phyloP scores from a whole-genome alignment of 2,113 vertebrate genomes.

The Etheostoma cragini region DNA sequence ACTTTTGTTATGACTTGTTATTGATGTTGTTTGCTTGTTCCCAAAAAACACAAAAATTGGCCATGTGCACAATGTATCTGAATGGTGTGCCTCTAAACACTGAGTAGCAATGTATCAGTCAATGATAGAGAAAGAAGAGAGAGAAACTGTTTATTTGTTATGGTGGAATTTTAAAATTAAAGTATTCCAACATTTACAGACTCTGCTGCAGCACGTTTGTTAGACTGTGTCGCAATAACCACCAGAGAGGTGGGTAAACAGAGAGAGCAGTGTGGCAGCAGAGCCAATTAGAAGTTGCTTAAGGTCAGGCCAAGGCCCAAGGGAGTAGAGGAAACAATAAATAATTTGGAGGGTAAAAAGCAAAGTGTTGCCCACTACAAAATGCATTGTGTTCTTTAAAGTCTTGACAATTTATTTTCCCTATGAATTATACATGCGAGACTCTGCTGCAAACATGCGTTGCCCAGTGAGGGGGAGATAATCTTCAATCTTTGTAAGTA shows the following conservation, averaged over 20 bases:
- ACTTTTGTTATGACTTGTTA: not conserved
- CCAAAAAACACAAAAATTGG: not conserved
- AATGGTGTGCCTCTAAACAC: constrained; percentile 8
- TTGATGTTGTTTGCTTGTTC: not conserved
- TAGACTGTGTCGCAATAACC: constrained; percentile 51
- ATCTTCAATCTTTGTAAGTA: constrained; percentile 84
- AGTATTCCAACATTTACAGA: constrained; percentile 38
- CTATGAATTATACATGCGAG: constrained; percentile 88
- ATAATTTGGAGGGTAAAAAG: constrained; percentile 90
- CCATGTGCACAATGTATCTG: not conserved
- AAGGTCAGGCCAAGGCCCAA: constrained; percentile 83
- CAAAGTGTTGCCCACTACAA: constrained; percentile 87
- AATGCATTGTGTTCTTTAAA: constrained; percentile 86
- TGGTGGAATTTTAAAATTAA: constrained; percentile 4
- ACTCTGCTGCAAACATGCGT: constrained; percentile 80
- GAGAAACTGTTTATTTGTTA: constrained; percentile 21
- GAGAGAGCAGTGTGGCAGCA: constrained; percentile 58
- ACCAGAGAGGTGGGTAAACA: constrained; percentile 57
- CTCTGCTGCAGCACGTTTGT: constrained; percentile 55
- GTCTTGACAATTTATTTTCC: constrained; percentile 88
- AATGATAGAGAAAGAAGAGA: constrained; percentile 8
- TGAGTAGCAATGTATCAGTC: constrained; percentile 2
- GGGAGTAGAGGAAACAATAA: constrained; percentile 84
- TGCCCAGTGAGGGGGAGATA: constrained; percentile 84
- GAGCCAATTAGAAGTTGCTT: constrained; percentile 82